phyloP scores from a whole-genome alignment of 2,888 invertebrate species.

The Lumbricus terrestris region DNA sequence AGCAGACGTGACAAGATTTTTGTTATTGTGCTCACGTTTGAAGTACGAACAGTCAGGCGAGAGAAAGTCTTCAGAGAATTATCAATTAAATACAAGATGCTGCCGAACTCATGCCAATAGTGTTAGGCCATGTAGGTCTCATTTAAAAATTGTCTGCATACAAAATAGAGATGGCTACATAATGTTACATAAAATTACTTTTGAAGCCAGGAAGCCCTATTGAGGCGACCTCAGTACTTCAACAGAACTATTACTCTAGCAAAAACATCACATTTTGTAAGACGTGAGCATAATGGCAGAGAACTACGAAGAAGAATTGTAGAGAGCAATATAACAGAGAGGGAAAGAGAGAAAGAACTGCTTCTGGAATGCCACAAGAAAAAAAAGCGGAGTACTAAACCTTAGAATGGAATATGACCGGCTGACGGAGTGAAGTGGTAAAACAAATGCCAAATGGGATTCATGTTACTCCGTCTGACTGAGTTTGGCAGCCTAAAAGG shows the following conservation, averaged over 20 bases:
- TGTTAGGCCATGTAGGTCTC: neutral
- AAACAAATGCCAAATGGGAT: constrained; percentile 3
- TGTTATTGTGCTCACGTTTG: too few species aligned
- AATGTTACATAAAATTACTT: too few species aligned
- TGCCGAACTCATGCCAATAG: neutral
- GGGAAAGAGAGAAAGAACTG: neutral
- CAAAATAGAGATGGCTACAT: too few species aligned
- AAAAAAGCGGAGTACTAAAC: neutral
- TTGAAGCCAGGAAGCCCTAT: neutral
- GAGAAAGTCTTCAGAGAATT: neutral
- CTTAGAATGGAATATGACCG: neutral
- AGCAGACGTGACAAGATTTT: neutral
- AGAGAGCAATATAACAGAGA: neutral
- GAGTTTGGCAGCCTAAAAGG: neutral
- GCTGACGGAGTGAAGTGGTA: neutral
- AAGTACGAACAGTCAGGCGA: neutral
- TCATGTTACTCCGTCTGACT: neutral
- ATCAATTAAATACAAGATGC: neutral
- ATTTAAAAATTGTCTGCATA: neutral
- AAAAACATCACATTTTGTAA: neutral
- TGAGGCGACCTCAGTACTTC: neutral
- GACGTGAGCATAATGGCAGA: neutral
- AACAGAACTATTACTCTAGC: too few species aligned
- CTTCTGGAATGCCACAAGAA: neutral
- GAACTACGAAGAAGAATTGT: neutral